Base-by-base conservation (phyloP, 2,888 invertebrate species). In the Drosophila picticornis region DNA sequence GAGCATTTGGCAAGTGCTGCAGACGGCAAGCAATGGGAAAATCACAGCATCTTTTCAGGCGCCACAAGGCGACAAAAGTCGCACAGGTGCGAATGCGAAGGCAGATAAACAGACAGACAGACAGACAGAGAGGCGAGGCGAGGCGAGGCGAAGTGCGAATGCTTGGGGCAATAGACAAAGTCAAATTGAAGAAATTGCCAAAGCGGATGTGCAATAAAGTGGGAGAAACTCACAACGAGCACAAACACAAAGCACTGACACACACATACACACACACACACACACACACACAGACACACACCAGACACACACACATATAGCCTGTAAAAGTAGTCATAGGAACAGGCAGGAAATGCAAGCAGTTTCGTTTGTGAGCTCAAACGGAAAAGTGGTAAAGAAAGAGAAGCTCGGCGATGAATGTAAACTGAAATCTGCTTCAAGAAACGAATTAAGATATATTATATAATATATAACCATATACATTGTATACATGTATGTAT, bases 131-230 rank as follows among this genome's bases (percentile, higher is more conserved):
- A 6, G 7, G 31, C 31, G n/a, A n/a, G n/a, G n/a, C n/a, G n/a
- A n/a, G n/a, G n/a, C n/a, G n/a, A n/a, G n/a, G 27, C 52, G 13
- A 43, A 46, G 52, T 48, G 38, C 46, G 58, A 52, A 36, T 29
- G 57, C 53, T 52, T n/a, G 58, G 58, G 48, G 59, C 51, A 75
- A 66, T 32, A 56, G 62, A 66, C 60, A 50, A 79, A 76, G 60
- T 69, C 69, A 81, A 83, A 72, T 63, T 72, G 79, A 74, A 74
- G 81, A 81, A 81, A 75, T 75, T 80, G 77, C 72, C 69, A 77
- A 80, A 88, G 72, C 80, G 81, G 82, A 86, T 79, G 88, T 81
- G 70, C 75, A 84, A 88, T 84, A 87, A 81, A 82, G 69, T 81
- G 88, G 81, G 81, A 58, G 59, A 64, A 78, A 64, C 57, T 56